Conservation (phyloP, 2,113 vertebrate genomes). For the Zosterops borbonicus region DNA sequence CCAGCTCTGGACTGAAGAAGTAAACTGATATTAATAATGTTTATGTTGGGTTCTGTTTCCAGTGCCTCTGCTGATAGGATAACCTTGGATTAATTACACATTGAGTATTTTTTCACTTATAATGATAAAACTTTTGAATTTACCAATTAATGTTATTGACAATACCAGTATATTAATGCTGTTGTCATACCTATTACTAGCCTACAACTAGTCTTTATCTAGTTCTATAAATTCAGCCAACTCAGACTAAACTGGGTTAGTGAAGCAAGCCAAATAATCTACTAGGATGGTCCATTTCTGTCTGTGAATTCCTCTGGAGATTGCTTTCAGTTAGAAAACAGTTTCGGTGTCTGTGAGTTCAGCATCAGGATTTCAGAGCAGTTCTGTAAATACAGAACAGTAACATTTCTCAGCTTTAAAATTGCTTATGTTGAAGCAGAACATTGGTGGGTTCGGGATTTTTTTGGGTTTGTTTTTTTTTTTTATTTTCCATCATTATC, state of each 20-base stretch:
- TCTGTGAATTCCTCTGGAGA: neutral
- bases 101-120: neutral
- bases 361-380: neutral
- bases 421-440: neutral
- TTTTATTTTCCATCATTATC: neutral
- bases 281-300: neutral
- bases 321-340: neutral
- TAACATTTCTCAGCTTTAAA: neutral
- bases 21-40: neutral
- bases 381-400: neutral
- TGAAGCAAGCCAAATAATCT: neutral
- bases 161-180: neutral
- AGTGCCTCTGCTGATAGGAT: neutral
- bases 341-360: neutral
- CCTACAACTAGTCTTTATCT: neutral
- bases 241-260: neutral
- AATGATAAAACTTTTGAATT: neutral
- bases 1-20: neutral
- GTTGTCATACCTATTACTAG: neutral
- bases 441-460: neutral
- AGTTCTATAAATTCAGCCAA: neutral
- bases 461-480: neutral
- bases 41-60: neutral
- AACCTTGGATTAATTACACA: neutral
- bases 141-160: neutral